Conservation (phyloP, 2,888 invertebrate genomes). For the Ochropacha duplaris region DNA sequence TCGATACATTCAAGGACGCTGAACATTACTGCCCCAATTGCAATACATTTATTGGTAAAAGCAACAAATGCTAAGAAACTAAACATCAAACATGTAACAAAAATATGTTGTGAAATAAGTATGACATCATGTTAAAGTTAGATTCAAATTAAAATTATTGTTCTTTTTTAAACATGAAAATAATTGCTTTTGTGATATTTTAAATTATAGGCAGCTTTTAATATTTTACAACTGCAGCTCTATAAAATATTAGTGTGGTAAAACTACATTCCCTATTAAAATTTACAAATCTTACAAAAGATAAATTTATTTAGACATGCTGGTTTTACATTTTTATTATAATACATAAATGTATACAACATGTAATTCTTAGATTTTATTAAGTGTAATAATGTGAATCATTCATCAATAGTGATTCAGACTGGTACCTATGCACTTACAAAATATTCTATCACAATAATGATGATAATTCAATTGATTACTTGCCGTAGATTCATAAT, state of each 20-base stretch:
- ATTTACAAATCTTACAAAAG: too few relatives aligned
- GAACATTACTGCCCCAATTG: conserved; percentile 79
- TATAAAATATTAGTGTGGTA: too few relatives aligned
- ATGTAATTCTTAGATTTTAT: too few relatives aligned
- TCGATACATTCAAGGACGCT: conserved; percentile 77
- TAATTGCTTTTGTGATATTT: background rate
- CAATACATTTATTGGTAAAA: conserved; percentile 76
- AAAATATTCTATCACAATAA: background rate
- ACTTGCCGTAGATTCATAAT: background rate
- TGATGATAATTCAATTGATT: too few relatives aligned
- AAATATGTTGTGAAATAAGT: background rate
- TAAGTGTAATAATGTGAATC: background rate
- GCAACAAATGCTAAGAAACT: conserved; percentile 66
- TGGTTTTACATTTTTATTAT: too few relatives aligned
- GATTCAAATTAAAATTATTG: background rate
- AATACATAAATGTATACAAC: too few relatives aligned
- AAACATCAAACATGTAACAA: background rate
- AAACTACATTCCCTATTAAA: background rate
- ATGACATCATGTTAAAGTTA: background rate
- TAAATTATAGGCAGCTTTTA: background rate
- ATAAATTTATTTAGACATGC: too few relatives aligned
- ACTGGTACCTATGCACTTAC: background rate
- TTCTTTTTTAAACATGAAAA: too few relatives aligned
- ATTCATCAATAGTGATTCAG: background rate
- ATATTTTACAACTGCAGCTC: background rate